phyloP scores from a whole-genome alignment of 2,113 vertebrate species.

The Asarcornis scutulata region DNA sequence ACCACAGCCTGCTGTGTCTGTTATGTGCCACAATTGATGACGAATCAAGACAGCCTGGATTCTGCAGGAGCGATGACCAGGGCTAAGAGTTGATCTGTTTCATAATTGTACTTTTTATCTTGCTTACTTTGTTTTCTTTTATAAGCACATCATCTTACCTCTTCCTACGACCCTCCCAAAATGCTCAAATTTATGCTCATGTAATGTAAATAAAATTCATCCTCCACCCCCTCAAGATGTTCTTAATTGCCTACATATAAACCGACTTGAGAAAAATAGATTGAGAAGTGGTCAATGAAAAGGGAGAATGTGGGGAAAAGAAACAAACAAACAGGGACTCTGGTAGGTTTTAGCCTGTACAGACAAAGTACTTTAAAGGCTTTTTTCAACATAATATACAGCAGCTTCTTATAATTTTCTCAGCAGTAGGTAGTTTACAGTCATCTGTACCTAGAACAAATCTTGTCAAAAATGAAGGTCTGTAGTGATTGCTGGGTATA shows the following conservation, averaged over 20 bases:
- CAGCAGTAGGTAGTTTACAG: slow-evolving; percentile 50
- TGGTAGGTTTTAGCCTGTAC: background rate
- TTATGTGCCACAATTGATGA: background rate
- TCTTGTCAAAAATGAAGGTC: slow-evolving; percentile 71
- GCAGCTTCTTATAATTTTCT: slow-evolving; percentile 73
- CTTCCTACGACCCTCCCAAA: background rate
- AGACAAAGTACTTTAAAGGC: slow-evolving; percentile 48
- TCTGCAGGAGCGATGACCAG: slow-evolving; percentile 26
- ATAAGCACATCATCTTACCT: background rate
- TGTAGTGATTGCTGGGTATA: slow-evolving; percentile 66
- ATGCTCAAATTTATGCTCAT: slow-evolving; percentile 50
- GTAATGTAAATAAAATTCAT: slow-evolving; percentile 53
- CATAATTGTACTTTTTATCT: slow-evolving; percentile 65
- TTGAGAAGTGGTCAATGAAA: slow-evolving; percentile 25
- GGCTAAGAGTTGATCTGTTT: slow-evolving; percentile 56
- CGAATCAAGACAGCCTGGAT: background rate
- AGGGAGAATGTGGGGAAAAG: background rate
- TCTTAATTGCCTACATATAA: slow-evolving; percentile 27
- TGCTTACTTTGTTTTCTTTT: slow-evolving; percentile 45
- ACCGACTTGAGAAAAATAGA: background rate
- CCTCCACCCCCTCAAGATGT: slow-evolving; percentile 25
- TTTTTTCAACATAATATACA: slow-evolving; percentile 52
- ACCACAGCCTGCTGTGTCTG: background rate
- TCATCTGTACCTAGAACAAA: slow-evolving; percentile 70
- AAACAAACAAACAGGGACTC: slow-evolving; percentile 11